Evolutionary conservation across 2,888 invertebrate species (phyloP), one percentile per base, ranked within the genome.

Genomic region (Cataglyphis altisquamis): DNA sequence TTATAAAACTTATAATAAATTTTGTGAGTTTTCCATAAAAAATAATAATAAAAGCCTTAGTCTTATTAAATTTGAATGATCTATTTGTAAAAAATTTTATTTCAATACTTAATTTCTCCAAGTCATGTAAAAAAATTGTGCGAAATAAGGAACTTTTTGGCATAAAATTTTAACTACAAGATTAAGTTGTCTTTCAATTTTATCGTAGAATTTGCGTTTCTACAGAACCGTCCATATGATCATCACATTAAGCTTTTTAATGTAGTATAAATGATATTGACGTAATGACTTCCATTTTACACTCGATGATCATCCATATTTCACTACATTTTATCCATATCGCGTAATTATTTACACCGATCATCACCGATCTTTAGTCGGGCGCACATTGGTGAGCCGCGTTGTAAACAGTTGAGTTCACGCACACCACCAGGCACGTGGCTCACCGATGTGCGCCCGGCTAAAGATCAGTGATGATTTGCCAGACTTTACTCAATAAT

Each of bases 171-270:
- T 41, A 18, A 12, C 18, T 57, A 18, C 25, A 18, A 39, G 5
- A 12, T 57, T 5, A 21, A 41, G 29, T 32, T 48, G 1, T 48
- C n/a, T n/a, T n/a, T 62, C 45, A 32, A 32, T 48, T 21, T 36
- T 5, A 15, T 48, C 18, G 6, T 36, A 48, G 10, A 36, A 75
- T 64, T 6, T 63, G 45, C 32, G 3, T 41, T 64, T n/a, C 36
- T 18, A 36, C 21, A 10, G 15, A 25, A 41, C 1, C 10, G n/a
- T 21, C 10, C 64, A 75, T 41, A 62, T 12, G 45, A 45, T 74
- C 10, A 63, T 75, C 48, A 21, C 18, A 10, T 64, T 64, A 75
- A 74, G 48, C n/a, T 3, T 15, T 64, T 52, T 75, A 41, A 64
- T 75, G 2, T 15, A 8, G n/a, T 21, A 36, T 36, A 36, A 45